Percentiles rank a stretch among this genome's conserved stretches.
phyloP scores from a whole-genome alignment of 2,888 invertebrate species.

The Scaeva pyrastri region DNA sequence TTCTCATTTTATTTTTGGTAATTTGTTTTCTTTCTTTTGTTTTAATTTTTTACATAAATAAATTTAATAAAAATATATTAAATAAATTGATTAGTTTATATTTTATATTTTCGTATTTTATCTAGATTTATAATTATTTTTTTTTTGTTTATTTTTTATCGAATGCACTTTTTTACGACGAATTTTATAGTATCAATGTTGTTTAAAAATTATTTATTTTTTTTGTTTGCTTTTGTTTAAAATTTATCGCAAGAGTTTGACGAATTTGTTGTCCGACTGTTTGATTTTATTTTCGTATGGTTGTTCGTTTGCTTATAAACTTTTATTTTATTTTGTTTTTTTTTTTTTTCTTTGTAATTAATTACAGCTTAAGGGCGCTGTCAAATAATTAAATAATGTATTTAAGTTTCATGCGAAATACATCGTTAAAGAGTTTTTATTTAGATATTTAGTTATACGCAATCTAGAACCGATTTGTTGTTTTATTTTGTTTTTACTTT shows the following conservation, averaged over 20 bases:
- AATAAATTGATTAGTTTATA: conserved; percentile 75
- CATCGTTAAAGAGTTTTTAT: conserved; percentile 36
- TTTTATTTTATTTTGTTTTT: neutral
- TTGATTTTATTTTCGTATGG: conserved; percentile 52
- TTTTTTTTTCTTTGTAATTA: conserved; percentile 25
- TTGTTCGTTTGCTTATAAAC: conserved; percentile 33
- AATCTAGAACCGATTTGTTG: conserved; percentile 64
- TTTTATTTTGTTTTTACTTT: no score
- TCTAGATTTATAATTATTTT: conserved; percentile 70
- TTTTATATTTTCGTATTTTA: conserved; percentile 76
- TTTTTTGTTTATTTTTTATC: conserved; percentile 48
- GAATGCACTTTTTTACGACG: conserved; percentile 63
- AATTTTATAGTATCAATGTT: conserved; percentile 72
- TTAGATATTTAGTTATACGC: conserved; percentile 45
- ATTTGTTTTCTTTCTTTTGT: conserved; percentile 51
- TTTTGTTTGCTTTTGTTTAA: conserved; percentile 31
- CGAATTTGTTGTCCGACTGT: conserved; percentile 43
- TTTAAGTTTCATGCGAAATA: conserved; percentile 51
- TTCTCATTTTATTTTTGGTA: conserved; percentile 76
- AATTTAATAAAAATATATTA: conserved; percentile 68
- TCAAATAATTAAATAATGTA: conserved; percentile 54
- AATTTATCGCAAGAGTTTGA: conserved; percentile 50
- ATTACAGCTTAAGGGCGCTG: conserved; percentile 55
- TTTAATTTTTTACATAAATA: conserved; percentile 78
- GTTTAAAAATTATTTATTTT: conserved; percentile 44